Evolutionary conservation across 2,113 vertebrate species (phyloP).

Genomic region (Pteropus alecto): DNA sequence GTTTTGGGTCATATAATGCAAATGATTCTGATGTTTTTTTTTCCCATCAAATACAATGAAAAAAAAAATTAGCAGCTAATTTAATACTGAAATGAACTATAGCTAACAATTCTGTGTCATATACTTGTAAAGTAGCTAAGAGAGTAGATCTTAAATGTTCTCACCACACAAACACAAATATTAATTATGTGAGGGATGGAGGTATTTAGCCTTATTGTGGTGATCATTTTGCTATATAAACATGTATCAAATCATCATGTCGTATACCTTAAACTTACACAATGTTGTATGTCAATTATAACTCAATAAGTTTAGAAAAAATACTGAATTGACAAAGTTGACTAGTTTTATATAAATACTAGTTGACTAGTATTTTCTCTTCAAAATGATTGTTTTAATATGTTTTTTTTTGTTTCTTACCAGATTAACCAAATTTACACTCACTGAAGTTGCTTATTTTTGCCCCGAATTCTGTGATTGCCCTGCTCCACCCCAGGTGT

Average conservation of each 20-base stretch:
- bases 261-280: neutral
- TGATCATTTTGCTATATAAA: neutral
- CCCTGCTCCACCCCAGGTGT: neutral
- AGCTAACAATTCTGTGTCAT: neutral
- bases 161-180: neutral
- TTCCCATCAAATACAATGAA: neutral
- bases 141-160: neutral
- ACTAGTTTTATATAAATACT: neutral
- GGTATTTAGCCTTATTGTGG: neutral
- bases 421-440: neutral
- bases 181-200: neutral
- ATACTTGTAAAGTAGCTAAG: neutral
- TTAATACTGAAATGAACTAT: neutral
- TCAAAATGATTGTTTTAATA: neutral
- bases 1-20: neutral
- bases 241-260: neutral
- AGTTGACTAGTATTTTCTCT: neutral
- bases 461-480: neutral
- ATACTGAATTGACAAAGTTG: neutral
- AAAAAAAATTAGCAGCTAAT: neutral
- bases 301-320: neutral
- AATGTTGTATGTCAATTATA: neutral
- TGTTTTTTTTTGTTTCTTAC: neutral
- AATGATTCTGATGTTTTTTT: neutral
- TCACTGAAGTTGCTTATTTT: neutral